Evolutionary conservation across 2,113 vertebrate genomes (phyloP).

Genomic region (Eulacestoma nigropectus): DNA sequence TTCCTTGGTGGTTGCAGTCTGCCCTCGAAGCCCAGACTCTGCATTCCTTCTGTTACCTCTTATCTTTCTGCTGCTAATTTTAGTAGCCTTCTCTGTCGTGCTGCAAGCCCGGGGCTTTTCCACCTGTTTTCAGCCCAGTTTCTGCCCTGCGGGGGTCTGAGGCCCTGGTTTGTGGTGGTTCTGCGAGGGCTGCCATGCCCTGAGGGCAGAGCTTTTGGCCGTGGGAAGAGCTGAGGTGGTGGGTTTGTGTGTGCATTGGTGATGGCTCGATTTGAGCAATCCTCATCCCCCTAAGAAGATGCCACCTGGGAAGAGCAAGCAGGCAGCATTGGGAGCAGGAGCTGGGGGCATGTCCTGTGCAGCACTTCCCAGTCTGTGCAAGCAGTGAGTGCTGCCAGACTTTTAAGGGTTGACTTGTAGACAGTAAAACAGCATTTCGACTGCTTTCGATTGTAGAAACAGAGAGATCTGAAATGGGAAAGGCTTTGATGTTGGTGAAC

Average conservation of each 20-base stretch:
- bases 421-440: not conserved
- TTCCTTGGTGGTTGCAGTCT: not conserved
- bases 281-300: not conserved
- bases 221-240: fast-evolving
- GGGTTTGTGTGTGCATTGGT: not conserved
- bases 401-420: not conserved
- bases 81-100: not conserved
- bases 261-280: not conserved
- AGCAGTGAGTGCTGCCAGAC: not conserved
- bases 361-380: not conserved
- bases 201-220: not conserved
- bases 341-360: fast-evolving
- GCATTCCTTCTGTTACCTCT: not conserved
- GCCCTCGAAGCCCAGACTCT: not conserved
- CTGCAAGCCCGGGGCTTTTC: not conserved
- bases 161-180: not conserved
- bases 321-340: not conserved
- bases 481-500: not conserved
- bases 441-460: not conserved
- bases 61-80: not conserved
- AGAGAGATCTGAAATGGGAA: not conserved
- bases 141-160: fast-evolving
- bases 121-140: not conserved
- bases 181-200: fast-evolving
- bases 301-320: fast-evolving